Percentiles rank a stretch among this genome's conserved stretches.
Conservation (phyloP, 2,888 invertebrate genomes). For the Chouioia cunea region DNA sequence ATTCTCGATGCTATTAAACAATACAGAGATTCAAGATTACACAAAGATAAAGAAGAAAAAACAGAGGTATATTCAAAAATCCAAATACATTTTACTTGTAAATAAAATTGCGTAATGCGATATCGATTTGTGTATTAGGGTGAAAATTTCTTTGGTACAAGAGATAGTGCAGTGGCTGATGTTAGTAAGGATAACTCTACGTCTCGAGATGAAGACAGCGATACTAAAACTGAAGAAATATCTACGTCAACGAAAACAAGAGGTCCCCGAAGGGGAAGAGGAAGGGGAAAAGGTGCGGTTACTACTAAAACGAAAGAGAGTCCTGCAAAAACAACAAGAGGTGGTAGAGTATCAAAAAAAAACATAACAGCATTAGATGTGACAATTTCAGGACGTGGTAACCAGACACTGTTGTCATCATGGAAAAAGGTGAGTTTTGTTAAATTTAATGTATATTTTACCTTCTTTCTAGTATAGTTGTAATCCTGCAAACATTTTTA, state of each 20-base stretch:
- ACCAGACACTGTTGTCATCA: conserved; percentile 7
- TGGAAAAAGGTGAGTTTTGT: conserved; percentile 32
- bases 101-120: not conserved
- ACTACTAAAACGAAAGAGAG: conserved; percentile 20
- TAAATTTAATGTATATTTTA: too few species aligned
- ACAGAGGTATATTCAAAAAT: conserved; percentile 31
- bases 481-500: conserved; percentile 1
- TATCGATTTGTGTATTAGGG: conserved; percentile 24
- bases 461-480: not conserved
- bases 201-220: conserved; percentile 1
- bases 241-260: conserved; percentile 31
- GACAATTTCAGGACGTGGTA: conserved; percentile 15
- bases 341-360: conserved; percentile 13
- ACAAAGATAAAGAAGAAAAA: conserved; percentile 52
- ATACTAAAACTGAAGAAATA: conserved; percentile 32
- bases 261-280: conserved; percentile 41
- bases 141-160: conserved; percentile 30
- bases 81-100: conserved; percentile 4
- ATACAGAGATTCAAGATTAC: conserved; percentile 66
- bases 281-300: conserved; percentile 26
- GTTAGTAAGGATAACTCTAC: conserved; percentile 63
- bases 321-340: conserved; percentile 21
- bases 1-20: conserved; percentile 66
- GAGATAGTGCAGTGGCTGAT: conserved; percentile 36
- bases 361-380: conserved; percentile 25